These are phyloP conservation scores for Bedellia somnulentella DNA, from an alignment of 2,888 invertebrate species.

Conservation along the genomic window DNA sequence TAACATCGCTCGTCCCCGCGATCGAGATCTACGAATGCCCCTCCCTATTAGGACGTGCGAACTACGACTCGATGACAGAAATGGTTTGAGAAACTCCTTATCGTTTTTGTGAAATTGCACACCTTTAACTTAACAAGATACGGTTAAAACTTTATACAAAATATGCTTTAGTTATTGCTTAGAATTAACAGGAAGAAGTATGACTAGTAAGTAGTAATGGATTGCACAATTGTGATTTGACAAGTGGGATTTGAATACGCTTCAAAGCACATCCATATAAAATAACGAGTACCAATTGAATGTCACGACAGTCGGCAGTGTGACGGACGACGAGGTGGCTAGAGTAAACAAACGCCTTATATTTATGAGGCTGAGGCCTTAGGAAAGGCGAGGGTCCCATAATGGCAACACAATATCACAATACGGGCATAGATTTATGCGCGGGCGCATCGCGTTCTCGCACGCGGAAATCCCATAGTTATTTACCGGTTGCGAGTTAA, in stretches of 20 bases:
- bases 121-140: no score
- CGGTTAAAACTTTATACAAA: neutral
- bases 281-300: no score
- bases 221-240: no score
- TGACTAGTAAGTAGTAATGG: no score
- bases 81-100: constrained; percentile 16
- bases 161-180: neutral
- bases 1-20: constrained; percentile 40
- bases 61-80: constrained; percentile 33
- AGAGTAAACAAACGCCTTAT: constrained; percentile 21
- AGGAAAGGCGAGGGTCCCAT: constrained; percentile 30
- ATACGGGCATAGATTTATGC: constrained; percentile 59
- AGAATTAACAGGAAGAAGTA: neutral
- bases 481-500: constrained; percentile 61
- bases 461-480: constrained; percentile 62
- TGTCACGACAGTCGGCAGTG: no score
- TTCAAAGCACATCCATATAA: no score
- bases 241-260: no score
- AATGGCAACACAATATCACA: constrained; percentile 62
- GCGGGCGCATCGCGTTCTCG: constrained; percentile 49
- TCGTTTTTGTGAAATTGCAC: neutral
- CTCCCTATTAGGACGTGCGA: constrained; percentile 46
- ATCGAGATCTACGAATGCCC: constrained; percentile 31
- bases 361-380: constrained; percentile 48
- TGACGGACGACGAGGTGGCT: no score